phyloP scores from a whole-genome alignment of 2,888 invertebrate species.

The Chrysomela aeneicollis region DNA sequence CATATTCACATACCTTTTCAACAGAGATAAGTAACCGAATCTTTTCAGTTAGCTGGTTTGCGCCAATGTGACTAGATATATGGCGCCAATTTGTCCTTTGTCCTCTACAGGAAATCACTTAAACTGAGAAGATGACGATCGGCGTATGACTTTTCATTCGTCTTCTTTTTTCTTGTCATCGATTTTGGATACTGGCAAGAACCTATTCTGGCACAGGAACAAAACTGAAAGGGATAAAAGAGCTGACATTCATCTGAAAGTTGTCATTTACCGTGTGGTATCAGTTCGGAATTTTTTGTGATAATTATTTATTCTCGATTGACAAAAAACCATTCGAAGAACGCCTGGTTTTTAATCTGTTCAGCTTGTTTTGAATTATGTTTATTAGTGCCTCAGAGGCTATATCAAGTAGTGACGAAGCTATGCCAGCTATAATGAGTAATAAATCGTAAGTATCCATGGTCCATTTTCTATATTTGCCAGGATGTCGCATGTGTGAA shows the following conservation, averaged over 20 bases:
- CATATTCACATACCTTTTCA: too few relatives aligned
- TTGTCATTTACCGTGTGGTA: not conserved
- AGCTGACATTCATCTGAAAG: not conserved
- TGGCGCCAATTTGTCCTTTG: too few relatives aligned
- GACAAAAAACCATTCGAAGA: conserved; percentile 22
- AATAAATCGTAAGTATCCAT: conserved; percentile 57
- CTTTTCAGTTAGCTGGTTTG: too few relatives aligned
- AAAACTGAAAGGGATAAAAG: too few relatives aligned
- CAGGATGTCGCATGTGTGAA: not conserved
- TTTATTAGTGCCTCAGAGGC: conserved; percentile 61
- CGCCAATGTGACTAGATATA: too few relatives aligned
- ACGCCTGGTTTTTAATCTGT: conserved; percentile 25
- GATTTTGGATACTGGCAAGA: too few relatives aligned
- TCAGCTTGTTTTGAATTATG: conserved; percentile 57
- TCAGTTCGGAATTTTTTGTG: not conserved
- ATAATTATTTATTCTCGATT: conserved; percentile 11
- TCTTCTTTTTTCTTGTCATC: too few relatives aligned
- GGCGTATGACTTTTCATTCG: too few relatives aligned
- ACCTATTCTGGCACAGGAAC: too few relatives aligned
- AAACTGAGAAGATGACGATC: too few relatives aligned
- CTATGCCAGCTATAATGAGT: conserved; percentile 61
- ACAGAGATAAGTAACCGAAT: too few relatives aligned
- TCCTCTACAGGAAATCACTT: too few relatives aligned
- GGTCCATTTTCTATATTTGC: conserved; percentile 8
- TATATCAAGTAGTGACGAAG: conserved; percentile 57